Evolutionary conservation across 2,113 vertebrate genomes (phyloP), one percentile per base, ranked within the genome.

Genomic region (Rhea americana): DNA sequence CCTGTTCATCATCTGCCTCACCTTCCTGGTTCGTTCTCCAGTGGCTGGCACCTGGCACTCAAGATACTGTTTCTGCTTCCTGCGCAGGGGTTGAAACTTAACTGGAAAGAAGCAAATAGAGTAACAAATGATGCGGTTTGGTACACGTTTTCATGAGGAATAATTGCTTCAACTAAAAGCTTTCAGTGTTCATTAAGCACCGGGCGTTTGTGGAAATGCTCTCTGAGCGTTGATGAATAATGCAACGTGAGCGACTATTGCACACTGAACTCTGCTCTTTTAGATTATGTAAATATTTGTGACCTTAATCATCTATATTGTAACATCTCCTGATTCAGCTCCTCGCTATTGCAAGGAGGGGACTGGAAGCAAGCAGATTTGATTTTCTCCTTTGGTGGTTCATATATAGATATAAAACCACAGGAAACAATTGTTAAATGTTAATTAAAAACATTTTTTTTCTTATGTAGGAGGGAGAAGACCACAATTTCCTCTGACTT

Each of bases 81-180:
- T 62, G 58, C 83, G 81, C 83, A 75, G 76, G 83, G 79, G 88
- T 84, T 93, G 77, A 91, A 88, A 95, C 93, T 91, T 95, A 94
- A 95, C 92, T 83, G 35, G 80, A 18, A 76, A 90, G 80, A 93
- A 90, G 53, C 74, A 88, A 96, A 82, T 58, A 93, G 85, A 94
- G 88, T 90, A 93, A 88, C 83, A 96, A 94, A 94, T 95, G 86
- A 93, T 88, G 91, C 91, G 93, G 85, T 91, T 95, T 96, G 35
- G 66, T 93, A 90, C 85, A 68, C 66, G 41, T 90, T 96, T 96
- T 94, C 80, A 74, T 89, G 80, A 91, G 88, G 58, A 96, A 90
- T 96, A 94, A 94, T 96, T 96, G 93, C 89, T 91, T 91, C 90
- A 93, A 82, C 87, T 87, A 91, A 96, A 94, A 93, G 91, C 85